Conservation (phyloP, 2,113 vertebrate species). For the Gopherus flavomarginatus region DNA sequence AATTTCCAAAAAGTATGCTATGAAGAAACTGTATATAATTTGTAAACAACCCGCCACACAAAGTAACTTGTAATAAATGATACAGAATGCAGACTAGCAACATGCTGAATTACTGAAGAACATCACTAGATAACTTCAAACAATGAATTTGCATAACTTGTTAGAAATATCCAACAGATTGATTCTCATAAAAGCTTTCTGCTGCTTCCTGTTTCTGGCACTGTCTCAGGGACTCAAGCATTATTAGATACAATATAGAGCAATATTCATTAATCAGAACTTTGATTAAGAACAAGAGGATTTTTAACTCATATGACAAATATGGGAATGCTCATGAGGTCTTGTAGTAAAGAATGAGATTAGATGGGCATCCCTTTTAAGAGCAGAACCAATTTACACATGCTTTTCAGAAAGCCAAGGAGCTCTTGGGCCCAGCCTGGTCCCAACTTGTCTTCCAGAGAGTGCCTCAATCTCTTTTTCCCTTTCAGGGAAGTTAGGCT, state of each 20-base stretch:
- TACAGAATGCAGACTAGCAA: not conserved
- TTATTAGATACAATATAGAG: not conserved
- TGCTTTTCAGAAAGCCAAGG: not conserved
- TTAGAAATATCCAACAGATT: not conserved
- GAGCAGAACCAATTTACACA: not conserved
- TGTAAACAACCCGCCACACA: not conserved
- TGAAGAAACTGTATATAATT: slow-evolving; percentile 28
- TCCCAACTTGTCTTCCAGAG: not conserved
- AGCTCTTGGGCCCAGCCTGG: not conserved
- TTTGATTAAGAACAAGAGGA: not conserved
- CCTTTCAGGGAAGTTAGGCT: not conserved
- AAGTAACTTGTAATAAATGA: slow-evolving; percentile 6
- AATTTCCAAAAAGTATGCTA: not conserved
- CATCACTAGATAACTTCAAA: not conserved
- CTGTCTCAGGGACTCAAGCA: not conserved
- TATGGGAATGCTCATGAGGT: not conserved
- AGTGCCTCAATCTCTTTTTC: not conserved
- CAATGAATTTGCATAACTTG: not conserved
- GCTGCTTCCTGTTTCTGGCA: not conserved
- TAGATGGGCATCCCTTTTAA: not conserved
- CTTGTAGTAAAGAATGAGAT: not conserved
- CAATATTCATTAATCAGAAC: not conserved
- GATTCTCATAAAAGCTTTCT: not conserved
- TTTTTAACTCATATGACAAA: not conserved
- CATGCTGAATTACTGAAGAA: not conserved